A percentile compares a stretch with the other conserved stretches of the same genome.
These are phyloP conservation scores for Cottus gobio DNA, from an alignment of 2,113 vertebrate genomes.

Conservation along the genomic window DNA sequence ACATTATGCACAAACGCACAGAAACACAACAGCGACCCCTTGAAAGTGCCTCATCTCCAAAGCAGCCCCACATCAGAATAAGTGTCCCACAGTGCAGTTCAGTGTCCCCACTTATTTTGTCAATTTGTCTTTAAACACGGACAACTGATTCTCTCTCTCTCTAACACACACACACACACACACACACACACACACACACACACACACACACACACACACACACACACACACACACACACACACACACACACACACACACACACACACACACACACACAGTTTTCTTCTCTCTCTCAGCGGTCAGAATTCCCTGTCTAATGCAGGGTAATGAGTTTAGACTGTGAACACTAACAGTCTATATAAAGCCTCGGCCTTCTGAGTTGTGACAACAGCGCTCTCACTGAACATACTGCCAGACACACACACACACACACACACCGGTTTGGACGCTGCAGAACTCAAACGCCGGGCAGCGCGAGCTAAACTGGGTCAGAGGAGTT, in stretches of 20 bases:
- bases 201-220: not conserved
- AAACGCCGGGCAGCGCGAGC: not conserved
- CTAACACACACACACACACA: not conserved
- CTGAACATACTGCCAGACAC: slow-evolving; percentile 43
- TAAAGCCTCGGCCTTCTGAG: slow-evolving; percentile 58
- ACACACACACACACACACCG: slow-evolving; percentile 26
- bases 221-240: not conserved
- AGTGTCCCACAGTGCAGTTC: slow-evolving; percentile 21
- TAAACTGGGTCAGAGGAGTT: slow-evolving; percentile 30
- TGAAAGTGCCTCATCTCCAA: not conserved
- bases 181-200: slow-evolving; percentile 11
- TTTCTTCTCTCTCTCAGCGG: slow-evolving; percentile 23
- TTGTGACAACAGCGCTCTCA: slow-evolving; percentile 38
- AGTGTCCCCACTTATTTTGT: slow-evolving; percentile 44
- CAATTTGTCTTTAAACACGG: slow-evolving; percentile 43
- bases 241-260: too few species aligned
- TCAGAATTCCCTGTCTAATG: slow-evolving; percentile 42
- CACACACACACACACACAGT: not conserved
- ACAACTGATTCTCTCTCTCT: slow-evolving; percentile 20
- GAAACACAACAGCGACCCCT: not conserved
- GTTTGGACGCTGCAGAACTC: slow-evolving; percentile 10
- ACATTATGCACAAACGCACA: not conserved
- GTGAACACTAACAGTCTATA: slow-evolving; percentile 68
- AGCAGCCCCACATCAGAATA: slow-evolving; percentile 27
- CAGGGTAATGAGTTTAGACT: slow-evolving; percentile 72